A percentile compares a stretch with the other conserved stretches of the same genome.
Conservation (phyloP, 2,888 invertebrate species). For the Heteromyza rotundicornis region DNA sequence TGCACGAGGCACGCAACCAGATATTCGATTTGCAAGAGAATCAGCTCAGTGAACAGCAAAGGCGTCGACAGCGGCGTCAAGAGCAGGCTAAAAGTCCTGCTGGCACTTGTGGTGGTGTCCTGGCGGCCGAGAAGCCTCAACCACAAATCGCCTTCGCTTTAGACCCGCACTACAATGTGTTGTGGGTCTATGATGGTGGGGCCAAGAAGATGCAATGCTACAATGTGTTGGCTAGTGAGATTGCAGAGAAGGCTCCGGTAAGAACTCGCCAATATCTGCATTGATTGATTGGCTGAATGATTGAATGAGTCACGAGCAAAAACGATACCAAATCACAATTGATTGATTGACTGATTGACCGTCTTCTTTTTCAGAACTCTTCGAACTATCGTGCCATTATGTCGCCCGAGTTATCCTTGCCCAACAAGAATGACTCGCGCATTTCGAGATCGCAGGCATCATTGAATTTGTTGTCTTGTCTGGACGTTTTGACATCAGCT, state of each 20-base stretch:
- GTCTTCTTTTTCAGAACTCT: conserved; percentile 48
- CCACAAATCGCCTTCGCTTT: conserved; percentile 64
- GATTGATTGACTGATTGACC: no score
- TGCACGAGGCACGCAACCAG: conserved; percentile 62
- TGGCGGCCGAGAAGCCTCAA: conserved; percentile 46
- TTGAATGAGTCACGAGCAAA: no score
- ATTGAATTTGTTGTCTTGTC: conserved; percentile 84
- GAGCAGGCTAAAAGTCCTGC: conserved; percentile 38
- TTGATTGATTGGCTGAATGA: no score
- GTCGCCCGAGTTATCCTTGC: conserved; percentile 82
- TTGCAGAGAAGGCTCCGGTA: conserved; percentile 52
- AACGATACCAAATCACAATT: no score
- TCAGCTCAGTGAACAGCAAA: neutral
- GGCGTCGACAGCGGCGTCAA: conserved; percentile 39
- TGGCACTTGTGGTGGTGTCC: conserved; percentile 14
- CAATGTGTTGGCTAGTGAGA: conserved; percentile 83
- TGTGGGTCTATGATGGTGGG: conserved; percentile 87
- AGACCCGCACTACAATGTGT: conserved; percentile 90
- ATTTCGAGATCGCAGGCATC: conserved; percentile 89
- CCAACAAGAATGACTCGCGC: conserved; percentile 71
- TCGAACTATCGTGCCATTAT: conserved; percentile 68
- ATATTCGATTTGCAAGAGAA: conserved; percentile 58
- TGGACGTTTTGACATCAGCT: conserved; percentile 86
- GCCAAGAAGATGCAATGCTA: conserved; percentile 72
- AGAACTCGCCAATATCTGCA: no score